These are phyloP conservation scores for Forbesichthys papilliferus DNA, from an alignment of 2,113 vertebrate genomes.

Conservation along the genomic window DNA sequence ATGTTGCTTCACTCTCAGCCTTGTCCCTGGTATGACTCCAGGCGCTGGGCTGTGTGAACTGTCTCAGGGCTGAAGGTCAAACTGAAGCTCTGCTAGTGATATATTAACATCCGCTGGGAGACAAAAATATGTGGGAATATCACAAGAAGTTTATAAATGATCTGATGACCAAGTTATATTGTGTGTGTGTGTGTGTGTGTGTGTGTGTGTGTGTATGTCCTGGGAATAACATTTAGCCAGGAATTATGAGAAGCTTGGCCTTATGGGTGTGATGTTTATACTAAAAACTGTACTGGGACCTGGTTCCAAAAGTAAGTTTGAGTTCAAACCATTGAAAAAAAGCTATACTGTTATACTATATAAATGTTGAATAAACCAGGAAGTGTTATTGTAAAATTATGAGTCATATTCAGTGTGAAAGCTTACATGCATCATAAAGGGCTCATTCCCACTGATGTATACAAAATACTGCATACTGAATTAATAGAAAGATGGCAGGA, in stretches of 20 bases:
- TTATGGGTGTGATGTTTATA: no score
- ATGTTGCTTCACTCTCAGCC: constrained; percentile 22
- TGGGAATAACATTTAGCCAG: no score
- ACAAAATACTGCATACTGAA: not conserved
- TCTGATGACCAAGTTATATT: not conserved
- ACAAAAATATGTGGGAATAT: constrained; percentile 45
- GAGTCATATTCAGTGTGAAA: no score
- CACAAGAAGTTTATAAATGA: not conserved
- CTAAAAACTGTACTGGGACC: no score
- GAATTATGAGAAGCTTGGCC: no score
- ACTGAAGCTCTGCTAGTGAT: constrained; percentile 52
- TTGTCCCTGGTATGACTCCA: constrained; percentile 10
- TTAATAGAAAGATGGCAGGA: constrained; percentile 21
- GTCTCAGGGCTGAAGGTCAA: constrained; percentile 62
- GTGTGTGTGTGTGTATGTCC: not conserved
- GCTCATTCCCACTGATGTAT: constrained; percentile 25
- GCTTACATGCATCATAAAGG: no score
- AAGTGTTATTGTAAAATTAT: no score
- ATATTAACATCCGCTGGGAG: constrained; percentile 64
- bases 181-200: not conserved
- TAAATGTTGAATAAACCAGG: no score
- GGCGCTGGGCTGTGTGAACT: constrained; percentile 2
- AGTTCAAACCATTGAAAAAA: no score
- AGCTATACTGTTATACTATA: no score
- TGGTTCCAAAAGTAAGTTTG: no score